Base-by-base conservation (phyloP, 2,888 invertebrate genomes). In the Rambutsinella grinnellia region DNA sequence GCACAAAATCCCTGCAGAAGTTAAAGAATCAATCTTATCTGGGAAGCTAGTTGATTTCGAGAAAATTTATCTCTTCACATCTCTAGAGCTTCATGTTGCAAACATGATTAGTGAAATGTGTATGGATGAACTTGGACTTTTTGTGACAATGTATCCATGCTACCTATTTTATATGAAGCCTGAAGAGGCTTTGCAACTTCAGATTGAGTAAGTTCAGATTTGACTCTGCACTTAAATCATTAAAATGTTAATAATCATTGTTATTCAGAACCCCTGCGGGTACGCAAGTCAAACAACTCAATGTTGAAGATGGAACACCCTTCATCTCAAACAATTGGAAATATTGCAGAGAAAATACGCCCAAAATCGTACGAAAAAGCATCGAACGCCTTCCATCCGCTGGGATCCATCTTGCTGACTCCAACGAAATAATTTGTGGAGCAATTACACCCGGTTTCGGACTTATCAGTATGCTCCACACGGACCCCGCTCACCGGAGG, bases 251-350 rank as follows among this genome's bases (percentile, higher is more conserved):
- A n/a, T n/a, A n/a, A n/a, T n/a, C n/a, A n/a, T n/a, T n/a, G n/a
- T n/a, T n/a, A n/a, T n/a, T n/a, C n/a, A n/a, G n/a, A n/a, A n/a
- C n/a, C n/a, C n/a, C n/a, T n/a, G n/a, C n/a, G n/a, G n/a, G n/a
- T n/a, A n/a, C n/a, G n/a, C n/a, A 46, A 44, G 21, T 70, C 21
- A 54, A 46, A 23, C 36, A 53, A 1, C 27, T 71, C 10, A 36
- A 57, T 1, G 10, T 27, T 5, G 28, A 47, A n/a, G 13, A 15
- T 13, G 71, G 71, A 10, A 57, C 27, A 0, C 23, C n/a, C 2
- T 71, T 71, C 27, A 63, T 71, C 36, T 19, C 44, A n/a, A 17
- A 47, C 15, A 47, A 63, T 24, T 71, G 71, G 71, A 54, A 71
- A 17, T 71, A 71, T 19, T 10, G n/a, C 13, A 57, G 28, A 1